Evolutionary conservation across 2,888 invertebrate species (phyloP).

Genomic region (Busseola fusca): DNA sequence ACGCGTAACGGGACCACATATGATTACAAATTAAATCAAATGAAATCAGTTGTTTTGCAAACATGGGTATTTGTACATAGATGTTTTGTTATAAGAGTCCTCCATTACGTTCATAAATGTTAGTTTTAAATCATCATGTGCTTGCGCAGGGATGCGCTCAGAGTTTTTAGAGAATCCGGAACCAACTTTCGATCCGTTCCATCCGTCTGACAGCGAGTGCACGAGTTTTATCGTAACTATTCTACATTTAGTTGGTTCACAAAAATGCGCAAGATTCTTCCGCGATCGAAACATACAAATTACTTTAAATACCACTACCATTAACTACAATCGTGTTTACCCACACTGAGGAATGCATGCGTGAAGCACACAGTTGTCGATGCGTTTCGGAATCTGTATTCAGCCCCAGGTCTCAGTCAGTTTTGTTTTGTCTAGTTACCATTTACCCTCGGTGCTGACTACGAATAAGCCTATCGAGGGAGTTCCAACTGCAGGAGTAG

Average conservation of each 20-base stretch:
- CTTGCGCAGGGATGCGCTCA: slow-evolving; percentile 56
- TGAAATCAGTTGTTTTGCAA: no score
- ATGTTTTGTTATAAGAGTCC: no score
- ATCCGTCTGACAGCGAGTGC: slow-evolving; percentile 44
- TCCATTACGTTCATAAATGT: slow-evolving; percentile 35
- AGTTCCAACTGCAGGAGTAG: slow-evolving; percentile 95
- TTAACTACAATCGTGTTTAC: slow-evolving; percentile 34
- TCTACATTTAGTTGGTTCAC: slow-evolving; percentile 37
- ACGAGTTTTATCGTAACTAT: slow-evolving; percentile 44
- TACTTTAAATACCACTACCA: slow-evolving; percentile 37
- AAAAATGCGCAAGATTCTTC: slow-evolving; percentile 40
- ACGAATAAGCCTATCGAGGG: slow-evolving; percentile 92
- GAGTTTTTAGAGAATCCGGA: slow-evolving; percentile 48
- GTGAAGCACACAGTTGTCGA: slow-evolving; percentile 23
- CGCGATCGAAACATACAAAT: slow-evolving; percentile 38
- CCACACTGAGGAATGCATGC: slow-evolving; percentile 26
- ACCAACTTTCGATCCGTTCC: slow-evolving; percentile 51
- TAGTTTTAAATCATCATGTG: slow-evolving; percentile 39
- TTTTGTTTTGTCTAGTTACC: slow-evolving; percentile 13
- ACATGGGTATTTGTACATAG: no score
- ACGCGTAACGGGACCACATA: slow-evolving; percentile 34
- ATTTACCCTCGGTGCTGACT: slow-evolving; percentile 75
- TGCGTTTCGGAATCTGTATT: slow-evolving; percentile 16
- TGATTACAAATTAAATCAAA: no score
- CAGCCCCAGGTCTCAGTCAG: slow-evolving; percentile 1